Evolutionary conservation across 35 echinoderm and acorn worm species (phyloP), one percentile per base, ranked within the genome.

Genomic region (Ophioderma brevispina): DNA sequence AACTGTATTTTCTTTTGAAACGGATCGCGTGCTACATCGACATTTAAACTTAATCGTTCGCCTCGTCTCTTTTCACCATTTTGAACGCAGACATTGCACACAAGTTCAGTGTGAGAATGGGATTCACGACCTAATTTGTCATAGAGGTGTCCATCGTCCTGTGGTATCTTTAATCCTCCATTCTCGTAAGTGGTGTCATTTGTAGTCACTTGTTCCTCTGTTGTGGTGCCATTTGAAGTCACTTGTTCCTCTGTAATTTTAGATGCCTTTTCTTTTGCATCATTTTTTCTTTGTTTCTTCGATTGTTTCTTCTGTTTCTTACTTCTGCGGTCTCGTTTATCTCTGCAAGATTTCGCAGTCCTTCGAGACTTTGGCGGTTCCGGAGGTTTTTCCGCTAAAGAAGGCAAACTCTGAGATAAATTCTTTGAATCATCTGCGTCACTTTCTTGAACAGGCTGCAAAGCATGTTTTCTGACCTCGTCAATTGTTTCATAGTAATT

Each of bases 401-500:
- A 25, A 25, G 59, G 59, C 28, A 70, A 70, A 17, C 41, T 46
- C 5, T 17, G 41, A 70, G 10, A 15, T 8, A 8, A 21, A 11
- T 21, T 52, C 28, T 25, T 70, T 2, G 28, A 70, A 13, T 70
- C 59, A 30, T 70, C 59, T 13, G 34, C 38, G 35, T 64, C n/a
- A 42, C 82, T 19, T 59, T 76, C 90, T 55, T 78, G 0, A 46
- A 41, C 75, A 84, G 82, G 55, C 33, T 25, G 82, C 81, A 41
- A 34, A 31, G 55, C 75, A 78, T 84, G 17, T 33, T 85, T 59
- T 34, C 82, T 78, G 23, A 91, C 82, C 41, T 91, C 90, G 31
- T 91, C 90, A 55, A 91, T 91, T n/a, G 90, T 85, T 40, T 91
- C 90, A 46, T 91, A 91, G 17, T 77, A 76, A 32, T 91, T 91